Conservation (phyloP, 2,888 invertebrate species). For the Apodemia zela region DNA sequence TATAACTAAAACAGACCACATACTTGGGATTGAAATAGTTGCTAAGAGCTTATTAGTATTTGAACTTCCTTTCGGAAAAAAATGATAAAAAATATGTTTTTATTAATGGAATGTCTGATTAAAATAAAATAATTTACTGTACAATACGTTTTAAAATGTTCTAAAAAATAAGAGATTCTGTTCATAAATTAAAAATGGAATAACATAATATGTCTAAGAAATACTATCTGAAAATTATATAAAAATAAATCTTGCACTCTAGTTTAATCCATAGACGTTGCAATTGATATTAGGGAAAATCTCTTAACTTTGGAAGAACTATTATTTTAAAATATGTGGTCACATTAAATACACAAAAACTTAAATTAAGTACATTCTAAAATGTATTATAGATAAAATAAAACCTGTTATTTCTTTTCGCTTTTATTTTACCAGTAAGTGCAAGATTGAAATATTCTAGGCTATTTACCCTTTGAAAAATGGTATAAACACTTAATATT, state of each 20-base stretch:
- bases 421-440: conserved; percentile 16
- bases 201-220: conserved; percentile 3
- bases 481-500: too few relatives aligned
- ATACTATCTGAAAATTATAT: neutral
- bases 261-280: neutral
- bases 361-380: conserved; percentile 28
- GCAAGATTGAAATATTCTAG: conserved; percentile 15
- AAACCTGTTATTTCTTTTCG: conserved; percentile 17
- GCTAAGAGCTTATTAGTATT: conserved; percentile 12
- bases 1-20: conserved; percentile 51
- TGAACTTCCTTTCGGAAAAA: conserved; percentile 3
- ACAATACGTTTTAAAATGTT: neutral
- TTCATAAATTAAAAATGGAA: conserved; percentile 5
- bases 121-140: neutral
- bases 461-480: neutral
- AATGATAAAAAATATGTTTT: conserved; percentile 1
- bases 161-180: conserved; percentile 19
- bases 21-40: conserved; percentile 14
- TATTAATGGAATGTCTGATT: conserved; percentile 19
- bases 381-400: conserved; percentile 29
- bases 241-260: conserved; percentile 17
- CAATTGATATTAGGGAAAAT: neutral
- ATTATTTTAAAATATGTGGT: conserved; percentile 18
- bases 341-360: conserved; percentile 8
- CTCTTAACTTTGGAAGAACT: neutral